A percentile compares a stretch with the other conserved stretches of the same genome.
Evolutionary conservation across 1,140 invertebrate species (phyloP).

Genomic region (Teleopsis dalmanni): DNA sequence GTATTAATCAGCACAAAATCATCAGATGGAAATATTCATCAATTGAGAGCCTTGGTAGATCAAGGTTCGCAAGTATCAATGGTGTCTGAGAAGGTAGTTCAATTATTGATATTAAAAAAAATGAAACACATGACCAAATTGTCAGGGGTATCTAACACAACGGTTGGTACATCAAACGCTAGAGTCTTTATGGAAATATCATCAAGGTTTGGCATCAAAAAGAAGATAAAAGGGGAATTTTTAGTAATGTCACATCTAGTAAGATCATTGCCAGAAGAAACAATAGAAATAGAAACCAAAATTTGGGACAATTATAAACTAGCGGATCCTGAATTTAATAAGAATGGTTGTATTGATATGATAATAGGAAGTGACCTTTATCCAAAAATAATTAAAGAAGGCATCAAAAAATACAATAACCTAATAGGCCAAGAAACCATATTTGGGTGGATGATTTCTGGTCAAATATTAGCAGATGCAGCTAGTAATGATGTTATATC

Average conservation of each 20-base stretch:
- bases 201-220: neutral
- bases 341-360: constrained; percentile 1
- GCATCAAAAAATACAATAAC: neutral
- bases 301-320: constrained; percentile 1
- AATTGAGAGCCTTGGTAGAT: constrained; percentile 9
- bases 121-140: constrained; percentile 1
- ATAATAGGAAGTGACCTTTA: constrained; percentile 1
- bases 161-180: neutral
- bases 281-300: neutral
- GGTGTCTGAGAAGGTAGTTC: constrained; percentile 1
- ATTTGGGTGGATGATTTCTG: neutral
- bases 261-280: neutral
- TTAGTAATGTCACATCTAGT: neutral
- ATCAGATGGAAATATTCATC: too few species aligned
- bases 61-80: constrained; percentile 5
- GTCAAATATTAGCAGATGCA: neutral
- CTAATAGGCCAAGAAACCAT: neutral
- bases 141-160: neutral
- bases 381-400: constrained; percentile 1
- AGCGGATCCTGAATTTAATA: constrained; percentile 6
- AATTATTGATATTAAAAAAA: neutral
- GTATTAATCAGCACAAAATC: too few species aligned
- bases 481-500: neutral
- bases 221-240: neutral
- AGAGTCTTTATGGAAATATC: neutral